Evolutionary conservation across 2,797 vertebrate genomes (phyloP), one percentile per base, ranked within the genome.

Genomic region (Sciaenops ocellatus): DNA sequence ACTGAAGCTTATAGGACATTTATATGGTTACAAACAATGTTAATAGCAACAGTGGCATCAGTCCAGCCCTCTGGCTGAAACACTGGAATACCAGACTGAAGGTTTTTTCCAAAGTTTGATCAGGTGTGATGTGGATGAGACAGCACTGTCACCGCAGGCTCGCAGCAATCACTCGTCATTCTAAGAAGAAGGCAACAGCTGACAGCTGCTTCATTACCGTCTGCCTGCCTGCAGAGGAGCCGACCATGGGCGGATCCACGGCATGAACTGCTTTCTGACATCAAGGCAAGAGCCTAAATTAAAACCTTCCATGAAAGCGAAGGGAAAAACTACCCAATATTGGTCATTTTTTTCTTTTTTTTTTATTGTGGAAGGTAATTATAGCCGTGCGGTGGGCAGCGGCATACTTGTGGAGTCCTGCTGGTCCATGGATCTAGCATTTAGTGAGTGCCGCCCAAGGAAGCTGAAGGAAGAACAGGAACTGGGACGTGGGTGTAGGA

Each of bases 311-410:
- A 82, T 79, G 82, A 89, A 88, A 83, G 79, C 1, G 9, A 75
- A 79, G 69, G 78, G 72, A 78, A 87, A 89, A 85, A 82, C 65
- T 38, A 62, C 75, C 84, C 81, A 83, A 89, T 90, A 91, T 86
- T 87, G 86, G 82, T 79, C 62, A 59, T 64, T 48, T 59, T 69
- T 73, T 71, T 74, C 46, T 55, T 62, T 84, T 82, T 78, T 84
- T 89, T 87, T 90, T 87, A 91, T 89, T 89, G 85, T 84, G 67
- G 86, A 90, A 69, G 87, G 85, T 92, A 95, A 94, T 95, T 92
- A 92, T 76, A 91, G 90, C 69, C 30, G 71, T 82, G 86, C 41
- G 71, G 87, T 61, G 83, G 26, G 6, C 82, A 85, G 82, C 61
- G 46, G 47, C 80, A 88, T 89, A 91, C 84, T 91, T 90, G 91